Base-by-base conservation (phyloP, 1,140 invertebrate species). In the Cotesia glomerata region DNA sequence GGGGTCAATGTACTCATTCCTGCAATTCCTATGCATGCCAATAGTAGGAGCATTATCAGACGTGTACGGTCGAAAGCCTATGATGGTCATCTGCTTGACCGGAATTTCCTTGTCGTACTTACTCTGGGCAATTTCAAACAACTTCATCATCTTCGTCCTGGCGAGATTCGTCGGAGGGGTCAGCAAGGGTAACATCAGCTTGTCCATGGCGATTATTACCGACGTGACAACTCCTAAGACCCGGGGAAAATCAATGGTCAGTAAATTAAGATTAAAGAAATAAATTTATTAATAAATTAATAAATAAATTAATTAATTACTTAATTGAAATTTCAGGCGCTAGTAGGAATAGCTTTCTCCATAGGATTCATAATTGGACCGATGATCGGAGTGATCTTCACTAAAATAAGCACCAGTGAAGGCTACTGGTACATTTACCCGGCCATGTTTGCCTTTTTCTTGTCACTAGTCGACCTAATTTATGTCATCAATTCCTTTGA, bases 341-440 rank as follows among this genome's bases (percentile, higher is more conserved):
- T 99, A 36, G 94, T 99, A 72, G 98, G 98, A 13, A 93, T 98
- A 79, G 97, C 98, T 4, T 99, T 99, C 88, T 99, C 97, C 0
- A 87, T 99, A 69, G 98, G 97, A 13, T 99, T 99, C 86, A 95
- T 99, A 75, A 87, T 98, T 74, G 98, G 98, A 0, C 98, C 98
- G 26, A 88, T 97, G 80, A 96, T 99, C 79, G 98, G 98, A 16
- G 98, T 97, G 8, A 87, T 92, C 78, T 98, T 99, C 88, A 93
- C 97, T 2, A 89, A 91, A 76, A 92, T 90, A 85, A 91, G 92
- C 1, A 81, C 84, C 66, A 74, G 86, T 63, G 87, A 88, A 52
- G 90, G 88, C 35, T 83, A 91, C 7, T 97, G 97, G 93, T 97
- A 93, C 77, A 87, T 93, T 56, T 85, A 91, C 54, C 97, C 97